Conservation (phyloP, 1,140 invertebrate species). For the Zelostemma sp. region DNA sequence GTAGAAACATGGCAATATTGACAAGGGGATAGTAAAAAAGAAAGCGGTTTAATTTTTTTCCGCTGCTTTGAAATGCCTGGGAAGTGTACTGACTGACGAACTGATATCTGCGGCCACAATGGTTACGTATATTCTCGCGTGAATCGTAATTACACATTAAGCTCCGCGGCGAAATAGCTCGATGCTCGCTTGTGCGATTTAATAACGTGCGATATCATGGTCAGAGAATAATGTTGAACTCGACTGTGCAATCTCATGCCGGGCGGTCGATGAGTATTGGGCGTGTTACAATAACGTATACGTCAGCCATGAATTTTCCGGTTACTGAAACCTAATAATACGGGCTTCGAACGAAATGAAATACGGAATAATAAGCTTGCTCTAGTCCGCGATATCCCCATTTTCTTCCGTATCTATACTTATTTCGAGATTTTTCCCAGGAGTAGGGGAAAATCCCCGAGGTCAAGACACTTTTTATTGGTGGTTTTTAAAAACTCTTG, state of each 20-base stretch:
- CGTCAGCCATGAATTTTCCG: conserved; percentile 35
- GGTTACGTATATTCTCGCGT: conserved; percentile 13
- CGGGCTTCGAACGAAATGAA: conserved; percentile 24
- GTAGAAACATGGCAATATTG: neutral
- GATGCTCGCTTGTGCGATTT: conserved; percentile 32
- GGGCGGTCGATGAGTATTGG: conserved; percentile 47
- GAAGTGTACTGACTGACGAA: conserved; percentile 24
- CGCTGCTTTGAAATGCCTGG: neutral
- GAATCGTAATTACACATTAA: conserved; percentile 44
- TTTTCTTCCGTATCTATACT: conserved; percentile 14
- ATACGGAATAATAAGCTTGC: conserved; percentile 24
- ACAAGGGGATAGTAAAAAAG: neutral
- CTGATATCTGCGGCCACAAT: conserved; percentile 27
- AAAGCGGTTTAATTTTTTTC: neutral
- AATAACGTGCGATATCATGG: conserved; percentile 47
- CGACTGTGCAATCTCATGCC: conserved; percentile 26
- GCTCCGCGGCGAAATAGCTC: conserved; percentile 30
- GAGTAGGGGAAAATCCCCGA: too few species aligned
- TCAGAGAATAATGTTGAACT: conserved; percentile 29
- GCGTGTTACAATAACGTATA: conserved; percentile 45
- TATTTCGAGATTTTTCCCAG: too few species aligned
- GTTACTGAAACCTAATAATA: conserved; percentile 41
- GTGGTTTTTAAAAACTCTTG: too few species aligned
- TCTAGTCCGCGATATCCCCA: neutral
- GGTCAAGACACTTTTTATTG: too few species aligned